Percentiles rank a stretch among this genome's conserved stretches.
Conservation (phyloP, 2,888 invertebrate genomes). For the Sphaerophoria taeniata region DNA sequence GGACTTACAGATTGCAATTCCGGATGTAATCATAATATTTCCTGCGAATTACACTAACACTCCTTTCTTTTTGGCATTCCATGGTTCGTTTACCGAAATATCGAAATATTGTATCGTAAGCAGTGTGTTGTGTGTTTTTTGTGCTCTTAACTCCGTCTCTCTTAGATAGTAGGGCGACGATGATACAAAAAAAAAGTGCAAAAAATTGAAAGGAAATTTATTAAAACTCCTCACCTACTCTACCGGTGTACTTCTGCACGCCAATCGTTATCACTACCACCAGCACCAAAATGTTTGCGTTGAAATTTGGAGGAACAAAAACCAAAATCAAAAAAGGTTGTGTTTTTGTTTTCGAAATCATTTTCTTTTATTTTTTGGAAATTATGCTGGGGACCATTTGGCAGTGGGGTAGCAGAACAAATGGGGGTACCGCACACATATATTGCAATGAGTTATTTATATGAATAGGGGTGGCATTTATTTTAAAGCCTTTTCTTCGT, state of each 20-base stretch:
- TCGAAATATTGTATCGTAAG: slow-evolving; percentile 58
- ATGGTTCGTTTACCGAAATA: slow-evolving; percentile 68
- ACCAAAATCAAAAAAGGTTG: slow-evolving; percentile 45
- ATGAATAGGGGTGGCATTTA: slow-evolving; percentile 52
- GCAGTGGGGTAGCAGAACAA: not conserved
- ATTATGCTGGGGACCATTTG: slow-evolving; percentile 44
- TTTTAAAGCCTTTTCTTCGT: no score
- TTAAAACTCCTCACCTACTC: slow-evolving; percentile 66
- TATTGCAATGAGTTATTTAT: slow-evolving; percentile 73
- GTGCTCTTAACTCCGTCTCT: slow-evolving; percentile 19
- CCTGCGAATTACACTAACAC: slow-evolving; percentile 70
- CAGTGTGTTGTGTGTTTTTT: slow-evolving; percentile 1
- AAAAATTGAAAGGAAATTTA: slow-evolving; percentile 51
- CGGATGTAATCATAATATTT: slow-evolving; percentile 74
- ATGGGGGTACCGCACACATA: slow-evolving; percentile 9
- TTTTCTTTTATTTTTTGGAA: slow-evolving; percentile 13
- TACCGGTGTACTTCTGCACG: slow-evolving; percentile 30
- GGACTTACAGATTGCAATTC: slow-evolving; percentile 67
- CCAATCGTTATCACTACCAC: not conserved
- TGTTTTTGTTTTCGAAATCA: not conserved
- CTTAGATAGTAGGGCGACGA: slow-evolving; percentile 10
- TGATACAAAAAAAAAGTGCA: not conserved
- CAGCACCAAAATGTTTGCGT: not conserved
- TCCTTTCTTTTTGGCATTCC: slow-evolving; percentile 69
- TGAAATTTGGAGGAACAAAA: slow-evolving; percentile 12